Evolutionary conservation across 1,140 invertebrate genomes (phyloP).

Genomic region (Eumaeus atala): DNA sequence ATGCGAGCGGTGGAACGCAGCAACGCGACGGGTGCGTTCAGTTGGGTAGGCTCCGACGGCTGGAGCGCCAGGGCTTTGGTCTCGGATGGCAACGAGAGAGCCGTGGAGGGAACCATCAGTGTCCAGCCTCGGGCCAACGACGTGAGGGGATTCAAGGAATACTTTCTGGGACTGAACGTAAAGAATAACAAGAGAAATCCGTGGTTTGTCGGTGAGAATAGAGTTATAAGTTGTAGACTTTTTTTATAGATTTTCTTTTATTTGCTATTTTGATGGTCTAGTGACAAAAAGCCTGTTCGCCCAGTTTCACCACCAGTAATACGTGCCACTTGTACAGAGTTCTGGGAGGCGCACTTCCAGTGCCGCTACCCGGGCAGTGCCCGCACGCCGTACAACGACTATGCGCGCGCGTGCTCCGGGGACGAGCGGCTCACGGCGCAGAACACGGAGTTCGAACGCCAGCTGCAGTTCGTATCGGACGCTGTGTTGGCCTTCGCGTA

Average conservation of each 20-base stretch:
- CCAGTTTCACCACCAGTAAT: too few species aligned
- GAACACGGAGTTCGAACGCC: conserved; percentile 89
- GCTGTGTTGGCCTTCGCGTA: conserved; percentile 93
- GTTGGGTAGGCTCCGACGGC: conserved; percentile 96
- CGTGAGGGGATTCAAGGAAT: conserved; percentile 90
- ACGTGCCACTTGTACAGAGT: conserved; percentile 78
- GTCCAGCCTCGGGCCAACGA: conserved; percentile 93
- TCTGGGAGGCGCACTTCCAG: conserved; percentile 94
- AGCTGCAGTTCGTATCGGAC: conserved; percentile 95
- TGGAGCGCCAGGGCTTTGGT: conserved; percentile 92
- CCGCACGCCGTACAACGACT: conserved; percentile 85
- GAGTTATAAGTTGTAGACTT: too few species aligned
- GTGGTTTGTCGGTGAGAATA: conserved; percentile 88
- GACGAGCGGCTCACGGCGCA: conserved; percentile 81
- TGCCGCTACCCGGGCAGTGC: conserved; percentile 86
- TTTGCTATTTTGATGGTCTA: too few species aligned
- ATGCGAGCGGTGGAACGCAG: conserved; percentile 92
- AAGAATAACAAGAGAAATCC: conserved; percentile 91
- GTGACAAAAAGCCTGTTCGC: too few species aligned
- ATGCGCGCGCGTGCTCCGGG: conserved; percentile 82
- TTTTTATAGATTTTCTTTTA: neutral
- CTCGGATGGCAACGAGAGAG: conserved; percentile 88
- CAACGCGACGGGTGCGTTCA: conserved; percentile 90
- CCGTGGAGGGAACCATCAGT: conserved; percentile 91
- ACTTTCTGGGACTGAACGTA: conserved; percentile 90